Base-by-base conservation (phyloP, 2,888 invertebrate genomes). In the Sycophila texana region DNA sequence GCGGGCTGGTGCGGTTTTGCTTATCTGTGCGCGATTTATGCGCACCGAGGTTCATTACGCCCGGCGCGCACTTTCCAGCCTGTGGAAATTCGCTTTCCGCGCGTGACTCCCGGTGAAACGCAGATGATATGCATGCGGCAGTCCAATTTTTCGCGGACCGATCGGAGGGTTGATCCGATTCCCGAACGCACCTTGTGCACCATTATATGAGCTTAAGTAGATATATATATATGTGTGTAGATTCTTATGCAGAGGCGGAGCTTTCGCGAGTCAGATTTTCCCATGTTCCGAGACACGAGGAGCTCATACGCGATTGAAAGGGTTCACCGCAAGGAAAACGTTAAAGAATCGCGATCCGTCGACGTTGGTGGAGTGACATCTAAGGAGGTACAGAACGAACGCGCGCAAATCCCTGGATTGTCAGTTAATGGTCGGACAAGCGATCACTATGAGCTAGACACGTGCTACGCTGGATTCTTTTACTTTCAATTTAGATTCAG, bases 1-100 rank as follows among this genome's bases (percentile, higher is more conserved):
- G 39, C 39, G 39, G 53, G 63, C 51, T 71, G 65, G 49, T 77
- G 77, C 72, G 72, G 77, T 77, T 77, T 73, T 66, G 73, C 72
- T 77, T 77, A 77, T 73, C 77, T 39, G n/a, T 20, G 14, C 66
- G 10, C 60, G 61, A 51, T 65, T 77, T 77, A 71, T 71, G 63
- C 70, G 57, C 55, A 55, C 49, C 55, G 76, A 55, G 39, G 39
- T 39, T 39, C 22, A 20, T 22, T 72, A 39, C 13, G 77, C 61
- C 39, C 7, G 53, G 16, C 22, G 20, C 30, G 47, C 53, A 58
- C 70, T 66, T 77, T 66, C 60, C 77, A 71, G 14, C 16, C 65
- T 22, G 71, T 16, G 51, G 70, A 57, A 65, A 66, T 63, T 61
- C 63, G 53, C 53, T 75, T 75, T 68, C 68, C 26, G 57, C 20